Evolutionary conservation across 1,140 invertebrate genomes (phyloP), one percentile per base, ranked within the genome.

Genomic region (Lepidurus packardi): DNA sequence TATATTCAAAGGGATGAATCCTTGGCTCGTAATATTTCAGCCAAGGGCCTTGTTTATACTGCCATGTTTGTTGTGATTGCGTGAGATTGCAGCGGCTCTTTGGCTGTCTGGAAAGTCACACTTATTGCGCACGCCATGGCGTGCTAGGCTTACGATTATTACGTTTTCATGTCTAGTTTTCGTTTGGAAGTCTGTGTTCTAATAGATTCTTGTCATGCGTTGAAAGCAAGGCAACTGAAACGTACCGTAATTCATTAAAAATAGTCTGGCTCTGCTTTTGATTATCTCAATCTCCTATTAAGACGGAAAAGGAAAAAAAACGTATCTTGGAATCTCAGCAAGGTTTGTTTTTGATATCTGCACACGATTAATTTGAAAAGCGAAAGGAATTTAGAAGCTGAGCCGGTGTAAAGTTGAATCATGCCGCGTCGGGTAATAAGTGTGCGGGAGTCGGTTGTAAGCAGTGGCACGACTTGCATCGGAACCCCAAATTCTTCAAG

Each of bases 31-130:
- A 13, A 65, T 4, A 65, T 65, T 65, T 65, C 13, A 13, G 13
- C 53, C 53, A n/a, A 7, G 13, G 13, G 21, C 7, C 6, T 65
- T 65, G 53, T 65, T 65, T 65, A 65, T 65, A 65, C 53, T 65
- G 21, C 16, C 53, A 65, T 65, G 53, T 65, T 65, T 65, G 53
- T 65, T 65, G 53, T 65, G 53, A 65, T 65, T 21, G 53, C 21
- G 53, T 21, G 53, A 13, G 53, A 65, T 65, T 65, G 7, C 53
- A 21, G 53, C 53, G 53, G 21, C 16, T 65, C 53, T 7, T 65
- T n/a, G 21, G 53, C 13, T 65, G 16, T 65, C 53, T 21, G 9
- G 9, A 65, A 65, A 65, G 21, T n/a, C 16, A 47, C 16, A 47
- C 45, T 47, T 65, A 7, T 65, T 65, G 21, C 16, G 53, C 53